phyloP scores from a whole-genome alignment of 2,797 vertebrate genomes.

The Mionectes olivaceus region DNA sequence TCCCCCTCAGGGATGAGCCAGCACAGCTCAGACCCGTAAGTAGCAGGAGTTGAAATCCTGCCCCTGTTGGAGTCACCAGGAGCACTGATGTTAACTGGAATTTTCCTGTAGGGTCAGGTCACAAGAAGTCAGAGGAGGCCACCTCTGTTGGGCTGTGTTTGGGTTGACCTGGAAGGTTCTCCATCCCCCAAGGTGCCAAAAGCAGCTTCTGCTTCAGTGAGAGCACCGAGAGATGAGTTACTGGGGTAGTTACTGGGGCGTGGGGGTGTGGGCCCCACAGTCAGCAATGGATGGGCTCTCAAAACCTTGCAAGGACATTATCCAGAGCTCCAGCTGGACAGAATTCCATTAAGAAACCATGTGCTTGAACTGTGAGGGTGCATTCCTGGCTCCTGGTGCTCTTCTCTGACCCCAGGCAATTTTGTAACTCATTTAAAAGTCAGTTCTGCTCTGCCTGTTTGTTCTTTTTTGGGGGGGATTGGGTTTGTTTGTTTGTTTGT shows the following conservation, averaged over 20 bases:
- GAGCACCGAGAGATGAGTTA: background rate
- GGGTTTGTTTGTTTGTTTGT: background rate
- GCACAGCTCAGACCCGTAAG: too few species aligned
- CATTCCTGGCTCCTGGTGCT: background rate
- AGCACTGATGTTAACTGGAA: background rate
- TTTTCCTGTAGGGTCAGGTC: rapidly evolving
- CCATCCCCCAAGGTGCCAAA: background rate
- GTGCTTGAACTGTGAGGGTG: background rate
- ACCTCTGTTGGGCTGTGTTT: background rate
- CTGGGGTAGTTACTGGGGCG: background rate
- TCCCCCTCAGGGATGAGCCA: too few species aligned
- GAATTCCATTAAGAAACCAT: background rate
- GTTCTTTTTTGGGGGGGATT: background rate
- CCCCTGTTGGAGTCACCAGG: rapidly evolving
- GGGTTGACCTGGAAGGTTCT: background rate
- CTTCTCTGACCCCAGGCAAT: background rate
- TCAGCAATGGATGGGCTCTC: background rate
- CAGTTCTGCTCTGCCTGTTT: background rate
- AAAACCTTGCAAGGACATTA: background rate
- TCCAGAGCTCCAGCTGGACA: background rate
- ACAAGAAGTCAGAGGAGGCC: background rate
- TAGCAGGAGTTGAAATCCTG: too few species aligned
- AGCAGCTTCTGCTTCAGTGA: background rate
- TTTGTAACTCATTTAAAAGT: background rate
- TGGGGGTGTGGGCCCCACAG: background rate